These are phyloP conservation scores for Drosophila austrosaltans DNA, from an alignment of 2,888 invertebrate genomes.

Conservation along the genomic window DNA sequence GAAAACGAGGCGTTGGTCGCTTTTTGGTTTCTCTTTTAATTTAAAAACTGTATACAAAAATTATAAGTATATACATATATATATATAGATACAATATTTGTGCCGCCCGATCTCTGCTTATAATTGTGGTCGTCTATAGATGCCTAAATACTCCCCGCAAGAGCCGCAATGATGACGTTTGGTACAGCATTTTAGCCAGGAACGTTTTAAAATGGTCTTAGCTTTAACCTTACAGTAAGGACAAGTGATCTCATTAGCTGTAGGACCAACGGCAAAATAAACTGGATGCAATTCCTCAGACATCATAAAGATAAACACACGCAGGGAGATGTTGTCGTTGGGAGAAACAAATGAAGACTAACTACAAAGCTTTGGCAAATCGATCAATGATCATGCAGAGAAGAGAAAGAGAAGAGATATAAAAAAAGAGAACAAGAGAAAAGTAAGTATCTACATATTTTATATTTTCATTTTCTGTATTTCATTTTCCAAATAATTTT, in stretches of 20 bases:
- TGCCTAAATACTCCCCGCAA: constrained; percentile 82
- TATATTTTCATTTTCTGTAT: constrained; percentile 17
- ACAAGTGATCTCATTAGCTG: constrained; percentile 78
- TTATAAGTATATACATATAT: background rate
- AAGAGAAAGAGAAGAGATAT: constrained; percentile 20
- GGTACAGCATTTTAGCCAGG: constrained; percentile 69
- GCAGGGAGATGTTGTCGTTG: constrained; percentile 30
- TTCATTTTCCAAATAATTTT: constrained; percentile 14
- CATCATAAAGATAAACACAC: constrained; percentile 37
- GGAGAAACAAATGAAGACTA: constrained; percentile 50
- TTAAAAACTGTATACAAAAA: constrained; percentile 4
- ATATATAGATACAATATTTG: background rate
- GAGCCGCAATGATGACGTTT: constrained; percentile 80
- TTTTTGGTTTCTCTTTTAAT: background rate
- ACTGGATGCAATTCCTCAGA: constrained; percentile 59
- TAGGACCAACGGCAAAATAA: constrained; percentile 82
- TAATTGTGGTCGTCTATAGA: constrained; percentile 80
- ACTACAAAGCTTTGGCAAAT: constrained; percentile 21
- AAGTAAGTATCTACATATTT: background rate
- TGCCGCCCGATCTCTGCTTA: constrained; percentile 36
- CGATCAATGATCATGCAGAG: background rate
- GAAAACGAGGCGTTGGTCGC: constrained; percentile 36
- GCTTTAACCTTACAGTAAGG: constrained; percentile 78
- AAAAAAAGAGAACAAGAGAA: background rate
- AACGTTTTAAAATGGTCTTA: constrained; percentile 73